Base-by-base conservation (phyloP, 2,888 invertebrate genomes). In the Agrochola lota region DNA sequence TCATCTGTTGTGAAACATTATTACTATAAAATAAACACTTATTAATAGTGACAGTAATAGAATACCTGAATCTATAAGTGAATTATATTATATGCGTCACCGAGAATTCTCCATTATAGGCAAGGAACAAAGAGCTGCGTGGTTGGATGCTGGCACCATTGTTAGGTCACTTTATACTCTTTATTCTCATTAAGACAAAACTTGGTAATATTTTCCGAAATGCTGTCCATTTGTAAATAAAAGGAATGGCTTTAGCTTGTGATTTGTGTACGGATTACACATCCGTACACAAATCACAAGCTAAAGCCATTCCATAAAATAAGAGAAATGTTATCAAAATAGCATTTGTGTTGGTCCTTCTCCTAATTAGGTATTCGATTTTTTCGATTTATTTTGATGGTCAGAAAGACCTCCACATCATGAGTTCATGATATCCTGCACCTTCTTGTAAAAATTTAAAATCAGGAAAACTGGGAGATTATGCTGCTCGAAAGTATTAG, bases 21-120 rank as follows among this genome's bases (percentile, higher is more conserved):
- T 59, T 60, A 69, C 73, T 49, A 30, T 52, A 64, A 76, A 80
- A 74, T 72, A 75, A 82, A 70, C 7, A 71, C 62, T 80, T 71
- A 69, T 59, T 64, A 60, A 59, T 40, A 71, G 46, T 62, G 67
- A 17, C 46, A 68, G 46, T 69, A 55, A 69, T 60, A 69, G 40
- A 63, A 80, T 68, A 73, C 30, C n/a, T 49, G 57, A 66, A 66
- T 30, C 20, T 20, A 20, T 46, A 17, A n/a, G 40, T 40, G 46
- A 55, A 63, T 63, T 49, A 72, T 55, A 55, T 46, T 43, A 57
- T 23, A 52, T 23, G 52, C 52, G 23, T 52, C 49, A 57, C 59
- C 9, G 49, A 70, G 64, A 66, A 75, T 75, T 70, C 59, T 79
- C 69, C 71, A 66, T 71, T 76, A 77, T 4, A 11, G 1, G 20